Conservation (phyloP, 2,888 invertebrate genomes). For the Campaea margaritaria region DNA sequence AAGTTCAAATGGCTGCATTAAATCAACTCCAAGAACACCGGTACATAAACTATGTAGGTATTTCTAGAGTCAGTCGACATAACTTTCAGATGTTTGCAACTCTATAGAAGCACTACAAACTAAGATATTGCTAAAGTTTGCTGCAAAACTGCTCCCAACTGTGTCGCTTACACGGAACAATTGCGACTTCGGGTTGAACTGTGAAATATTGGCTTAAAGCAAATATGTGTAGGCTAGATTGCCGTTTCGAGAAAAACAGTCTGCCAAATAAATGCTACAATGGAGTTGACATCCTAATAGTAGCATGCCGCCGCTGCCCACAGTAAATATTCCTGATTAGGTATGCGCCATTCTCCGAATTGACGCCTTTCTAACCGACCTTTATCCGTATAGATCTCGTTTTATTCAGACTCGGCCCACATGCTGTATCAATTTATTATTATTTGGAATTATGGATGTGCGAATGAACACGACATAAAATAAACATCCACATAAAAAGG, state of each 20-base stretch:
- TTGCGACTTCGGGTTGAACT: slow-evolving; percentile 1
- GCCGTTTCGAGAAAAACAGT: slow-evolving; percentile 40
- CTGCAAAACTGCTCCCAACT: not conserved
- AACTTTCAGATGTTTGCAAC: no score
- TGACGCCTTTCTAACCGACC: slow-evolving; percentile 29
- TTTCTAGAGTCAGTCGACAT: no score
- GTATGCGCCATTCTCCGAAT: slow-evolving; percentile 25
- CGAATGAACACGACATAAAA: slow-evolving; percentile 34
- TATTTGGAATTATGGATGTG: slow-evolving; percentile 26
- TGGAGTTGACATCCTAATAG: slow-evolving; percentile 19
- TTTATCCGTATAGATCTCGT: slow-evolving; percentile 24
- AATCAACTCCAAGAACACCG: no score
- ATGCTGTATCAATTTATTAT: slow-evolving; percentile 9
- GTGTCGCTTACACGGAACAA: slow-evolving; percentile 6
- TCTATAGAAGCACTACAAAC: not conserved
- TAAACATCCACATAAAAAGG: slow-evolving; percentile 35
- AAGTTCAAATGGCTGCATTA: no score
- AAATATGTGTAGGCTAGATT: slow-evolving; percentile 19
- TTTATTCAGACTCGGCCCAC: slow-evolving; percentile 24
- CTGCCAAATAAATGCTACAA: slow-evolving; percentile 23
- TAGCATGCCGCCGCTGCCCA: slow-evolving; percentile 23
- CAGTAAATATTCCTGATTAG: slow-evolving; percentile 21
- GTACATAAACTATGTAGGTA: no score
- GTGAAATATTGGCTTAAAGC: slow-evolving; percentile 4
- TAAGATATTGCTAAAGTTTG: slow-evolving; percentile 10